Evolutionary conservation across 64 coral and sea anemone species (phyloP).

Genomic region (Stichodactyla mertensii): DNA sequence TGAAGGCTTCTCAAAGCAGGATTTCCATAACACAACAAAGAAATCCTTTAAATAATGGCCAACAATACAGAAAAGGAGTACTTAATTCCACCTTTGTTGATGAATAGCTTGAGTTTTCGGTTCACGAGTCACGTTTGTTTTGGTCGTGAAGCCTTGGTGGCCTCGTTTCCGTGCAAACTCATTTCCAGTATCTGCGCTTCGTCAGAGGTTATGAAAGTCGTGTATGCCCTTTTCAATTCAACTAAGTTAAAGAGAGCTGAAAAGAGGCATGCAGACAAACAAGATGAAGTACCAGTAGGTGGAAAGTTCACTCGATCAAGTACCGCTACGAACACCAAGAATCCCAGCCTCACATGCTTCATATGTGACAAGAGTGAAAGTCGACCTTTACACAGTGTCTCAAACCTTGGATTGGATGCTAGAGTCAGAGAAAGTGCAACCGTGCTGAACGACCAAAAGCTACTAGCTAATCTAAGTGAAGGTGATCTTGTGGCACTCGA

Average conservation of each 20-base stretch:
- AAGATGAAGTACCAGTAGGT: neutral
- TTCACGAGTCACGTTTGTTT: too few species aligned
- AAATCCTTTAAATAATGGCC: too few species aligned
- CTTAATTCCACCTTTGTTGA: too few species aligned
- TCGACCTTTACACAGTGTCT: constrained; percentile 11
- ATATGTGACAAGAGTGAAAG: constrained; percentile 14
- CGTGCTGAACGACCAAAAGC: constrained; percentile 23
- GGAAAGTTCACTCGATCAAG: constrained; percentile 53
- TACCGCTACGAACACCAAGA: neutral
- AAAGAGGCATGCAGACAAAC: constrained; percentile 37
- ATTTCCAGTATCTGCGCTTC: too few species aligned
- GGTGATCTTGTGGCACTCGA: constrained; percentile 11
- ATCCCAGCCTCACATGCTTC: neutral
- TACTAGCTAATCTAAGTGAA: constrained; percentile 26
- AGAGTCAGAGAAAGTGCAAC: constrained; percentile 4
- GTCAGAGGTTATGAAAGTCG: too few species aligned
- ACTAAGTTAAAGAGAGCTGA: constrained; percentile 67
- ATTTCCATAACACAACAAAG: too few species aligned
- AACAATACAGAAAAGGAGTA: too few species aligned
- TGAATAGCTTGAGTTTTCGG: too few species aligned
- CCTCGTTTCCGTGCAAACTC: too few species aligned
- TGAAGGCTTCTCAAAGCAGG: too few species aligned
- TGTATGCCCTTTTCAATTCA: constrained; percentile 38
- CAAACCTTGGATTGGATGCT: neutral
- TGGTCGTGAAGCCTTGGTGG: too few species aligned